Base-by-base conservation (phyloP, 2,797 vertebrate genomes). In the Phoebastria nigripes region DNA sequence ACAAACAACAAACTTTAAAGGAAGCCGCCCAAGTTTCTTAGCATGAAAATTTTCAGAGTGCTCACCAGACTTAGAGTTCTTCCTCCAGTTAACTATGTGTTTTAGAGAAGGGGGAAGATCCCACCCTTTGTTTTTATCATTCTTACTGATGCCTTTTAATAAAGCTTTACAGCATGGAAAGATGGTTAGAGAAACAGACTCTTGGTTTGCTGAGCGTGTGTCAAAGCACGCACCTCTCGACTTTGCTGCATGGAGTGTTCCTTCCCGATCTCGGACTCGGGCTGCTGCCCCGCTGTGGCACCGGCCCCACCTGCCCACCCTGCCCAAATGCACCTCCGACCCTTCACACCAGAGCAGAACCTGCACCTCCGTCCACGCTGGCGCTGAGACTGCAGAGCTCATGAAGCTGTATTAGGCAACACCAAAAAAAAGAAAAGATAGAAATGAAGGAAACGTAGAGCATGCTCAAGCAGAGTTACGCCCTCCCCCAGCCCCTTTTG, bases 311-410 rank as follows among this genome's bases (percentile, higher is more conserved):
- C 41, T 33, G 51, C 46, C 52, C 73, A 17, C 49, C 33, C 35
- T 37, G 55, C 74, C 61, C 72, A 24, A 11, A 14, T 0, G 17
- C 46, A 18, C 19, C 11, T 3, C 22, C 4, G 1, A 7, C 39
- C 20, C 11, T 49, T 3, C 5, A 0, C 2, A 1, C 51, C 37
- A 6, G 37, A 35, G 46, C 51, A 54, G 62, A 41, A 8, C 59
- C 35, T 1, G 0, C 35, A 49, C 9, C 62, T 14, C 33, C 1
- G 0, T 6, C 55, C 47, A 10, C 3, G 2, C 52, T 2, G n/a
- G 17, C 0, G 0, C n/a, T 15, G 44, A 0, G 4, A 28, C 0
- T 12, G 15, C 79, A 41, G 56, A 86, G 83, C 41, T 79, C 15
- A 0, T 1, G 66, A n/a, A 54, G 71, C 72, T 51, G 35, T 20